Percentiles rank a stretch among this genome's conserved stretches.
phyloP scores from a whole-genome alignment of 1,140 invertebrate genomes.

The Caligus rogercresseyi region DNA sequence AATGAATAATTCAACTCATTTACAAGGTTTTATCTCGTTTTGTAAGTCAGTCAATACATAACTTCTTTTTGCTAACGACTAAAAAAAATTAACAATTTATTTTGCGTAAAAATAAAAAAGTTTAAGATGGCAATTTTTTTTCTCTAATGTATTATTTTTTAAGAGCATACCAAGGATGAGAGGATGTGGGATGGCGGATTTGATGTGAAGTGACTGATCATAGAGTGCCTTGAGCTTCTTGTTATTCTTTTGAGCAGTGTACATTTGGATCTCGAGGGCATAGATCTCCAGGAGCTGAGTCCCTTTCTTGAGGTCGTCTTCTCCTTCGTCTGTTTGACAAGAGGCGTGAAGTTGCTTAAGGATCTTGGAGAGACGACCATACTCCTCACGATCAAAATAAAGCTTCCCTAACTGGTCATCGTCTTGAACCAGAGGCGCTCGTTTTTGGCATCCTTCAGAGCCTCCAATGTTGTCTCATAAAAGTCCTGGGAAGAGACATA shows the following conservation, averaged over 20 bases:
- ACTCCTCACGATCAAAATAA: constrained; percentile 92
- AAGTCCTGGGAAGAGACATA: constrained; percentile 44
- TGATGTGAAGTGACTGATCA: constrained; percentile 95
- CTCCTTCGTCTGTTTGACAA: constrained; percentile 84
- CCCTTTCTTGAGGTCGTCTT: constrained; percentile 96
- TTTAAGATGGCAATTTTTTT: no score
- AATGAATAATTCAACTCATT: no score
- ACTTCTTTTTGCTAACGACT: no score
- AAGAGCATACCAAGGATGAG: constrained; percentile 98
- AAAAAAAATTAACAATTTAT: no score
- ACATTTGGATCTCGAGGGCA: constrained; percentile 99
- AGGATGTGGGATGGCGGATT: constrained; percentile 98
- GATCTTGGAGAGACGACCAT: constrained; percentile 48
- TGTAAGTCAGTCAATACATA: no score
- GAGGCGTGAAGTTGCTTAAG: constrained; percentile 18
- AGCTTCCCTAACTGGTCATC: constrained; percentile 94
- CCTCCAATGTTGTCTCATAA: constrained; percentile 96
- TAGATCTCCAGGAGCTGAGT: constrained; percentile 97
- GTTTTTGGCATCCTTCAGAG: constrained; percentile 95
- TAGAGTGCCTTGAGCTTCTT: constrained; percentile 95
- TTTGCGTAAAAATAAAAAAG: no score
- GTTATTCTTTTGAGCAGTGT: constrained; percentile 98
- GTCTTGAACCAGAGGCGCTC: constrained; percentile 99
- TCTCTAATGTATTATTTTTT: no score
- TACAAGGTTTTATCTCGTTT: no score